Base-by-base conservation (phyloP, 2,888 invertebrate genomes). In the Actias luna region DNA sequence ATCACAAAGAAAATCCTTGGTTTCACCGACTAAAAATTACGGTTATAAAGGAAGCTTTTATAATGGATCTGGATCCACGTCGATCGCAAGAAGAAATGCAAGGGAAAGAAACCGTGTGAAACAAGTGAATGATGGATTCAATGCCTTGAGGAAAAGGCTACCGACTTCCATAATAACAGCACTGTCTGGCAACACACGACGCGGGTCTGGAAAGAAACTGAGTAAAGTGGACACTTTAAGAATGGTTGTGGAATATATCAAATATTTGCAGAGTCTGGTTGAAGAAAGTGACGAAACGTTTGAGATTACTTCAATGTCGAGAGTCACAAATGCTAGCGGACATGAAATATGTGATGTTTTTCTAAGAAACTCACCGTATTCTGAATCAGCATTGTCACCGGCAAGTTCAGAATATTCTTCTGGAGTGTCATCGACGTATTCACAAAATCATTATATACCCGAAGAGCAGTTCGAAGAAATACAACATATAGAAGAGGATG, bases 71-170 rank as follows among this genome's bases (percentile, higher is more conserved):
- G 97, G 96, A 76, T 94, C 96, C 62, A 96, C 96, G 36, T 97
- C 98, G 0, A 98, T 98, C 18, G 97, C 97, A 0, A 93, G 98
- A 63, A 94, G 99, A 74, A 99, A 99, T 87, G 98, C 98, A n/a
- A 94, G 99, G 18, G 99, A 99, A 87, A 93, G 99, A 71, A 98
- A 98, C 83, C 95, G 99, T 67, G 98, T 98, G 65, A 98, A 98
- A 88, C 98, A 98, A 94, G 98, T 98, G 81, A 98, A 98, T 90
- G 97, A 97, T 80, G 98, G 98, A 67, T 98, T 98, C 81, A 96
- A 97, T 64, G 97, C 96, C 58, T 88, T 98, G 46, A 93, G 98
- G 62, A 97, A 97, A 75, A 96, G 97, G 80, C 94, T 98, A 70
- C 98, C 98, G 0, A 94, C 96, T 61, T 94, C 94, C n/a, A 94